A percentile compares a stretch with the other conserved stretches of the same genome.
phyloP scores from a whole-genome alignment of 1,140 invertebrate species.

The Zaprionus gabonicus region DNA sequence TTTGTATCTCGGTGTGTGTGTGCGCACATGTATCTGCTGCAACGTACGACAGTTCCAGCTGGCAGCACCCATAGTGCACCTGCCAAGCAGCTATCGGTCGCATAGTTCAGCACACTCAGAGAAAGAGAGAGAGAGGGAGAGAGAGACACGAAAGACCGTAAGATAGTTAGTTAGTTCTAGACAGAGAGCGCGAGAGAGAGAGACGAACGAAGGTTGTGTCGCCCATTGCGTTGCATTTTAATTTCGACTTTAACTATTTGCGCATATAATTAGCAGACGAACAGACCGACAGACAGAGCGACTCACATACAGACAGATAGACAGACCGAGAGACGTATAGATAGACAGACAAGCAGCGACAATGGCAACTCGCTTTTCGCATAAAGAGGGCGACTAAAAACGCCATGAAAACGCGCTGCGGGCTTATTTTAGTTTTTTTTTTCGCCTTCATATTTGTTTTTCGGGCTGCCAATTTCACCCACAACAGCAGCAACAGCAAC shows the following conservation, averaged over 20 bases:
- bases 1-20: constrained; percentile 25
- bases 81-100: constrained; percentile 19
- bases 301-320: neutral
- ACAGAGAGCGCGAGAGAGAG: neutral
- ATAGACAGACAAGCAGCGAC: constrained; percentile 20
- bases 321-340: neutral
- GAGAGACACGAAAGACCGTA: neutral
- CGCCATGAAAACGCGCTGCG: constrained; percentile 18
- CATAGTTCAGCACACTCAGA: neutral
- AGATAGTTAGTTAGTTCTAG: neutral
- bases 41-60: constrained; percentile 19
- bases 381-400: constrained; percentile 23
- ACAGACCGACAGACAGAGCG: neutral
- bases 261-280: constrained; percentile 65
- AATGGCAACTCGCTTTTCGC: constrained; percentile 6
- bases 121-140: neutral
- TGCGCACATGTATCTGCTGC: constrained; percentile 7
- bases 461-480: constrained; percentile 71
- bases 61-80: constrained; percentile 25
- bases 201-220: constrained; percentile 17
- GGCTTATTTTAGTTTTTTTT: neutral
- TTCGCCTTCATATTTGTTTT: constrained; percentile 24
- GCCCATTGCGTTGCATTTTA: constrained; percentile 63
- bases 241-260: constrained; percentile 75
- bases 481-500: constrained; percentile 46